Evolutionary conservation across 2,797 vertebrate species (phyloP).

Genomic region (Molossus alvarezi): DNA sequence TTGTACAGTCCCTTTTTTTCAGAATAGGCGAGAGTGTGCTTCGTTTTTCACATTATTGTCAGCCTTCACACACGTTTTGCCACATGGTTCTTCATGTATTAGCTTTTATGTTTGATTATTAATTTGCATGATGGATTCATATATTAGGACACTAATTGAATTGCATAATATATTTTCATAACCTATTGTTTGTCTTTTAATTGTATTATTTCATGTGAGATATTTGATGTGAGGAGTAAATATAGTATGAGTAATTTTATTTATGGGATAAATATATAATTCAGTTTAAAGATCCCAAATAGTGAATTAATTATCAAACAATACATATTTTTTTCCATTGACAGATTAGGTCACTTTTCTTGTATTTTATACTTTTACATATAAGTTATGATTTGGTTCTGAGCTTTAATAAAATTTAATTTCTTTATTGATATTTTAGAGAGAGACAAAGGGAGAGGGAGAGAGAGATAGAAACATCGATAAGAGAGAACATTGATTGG

Average conservation of each 20-base stretch:
- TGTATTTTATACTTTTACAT: background rate
- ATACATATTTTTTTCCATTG: background rate
- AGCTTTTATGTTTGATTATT: background rate
- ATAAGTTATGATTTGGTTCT: constrained; percentile 12
- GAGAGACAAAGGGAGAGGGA: too few relatives aligned
- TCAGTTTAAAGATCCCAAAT: background rate
- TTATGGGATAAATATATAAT: background rate
- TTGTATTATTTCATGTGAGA: constrained; percentile 1
- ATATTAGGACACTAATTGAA: background rate
- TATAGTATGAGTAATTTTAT: background rate
- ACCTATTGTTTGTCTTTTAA: background rate
- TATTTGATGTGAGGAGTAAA: constrained; percentile 12
- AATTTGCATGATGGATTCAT: background rate
- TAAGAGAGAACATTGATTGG: too few relatives aligned
- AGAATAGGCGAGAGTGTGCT: background rate
- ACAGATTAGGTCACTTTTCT: background rate
- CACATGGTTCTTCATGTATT: background rate
- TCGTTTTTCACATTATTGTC: constrained; percentile 36
- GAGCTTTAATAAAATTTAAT: background rate
- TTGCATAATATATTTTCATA: constrained; percentile 35
- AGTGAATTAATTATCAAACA: constrained; percentile 27
- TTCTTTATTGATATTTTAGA: too few relatives aligned
- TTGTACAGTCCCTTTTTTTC: constrained; percentile 1
- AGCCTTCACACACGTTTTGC: background rate
- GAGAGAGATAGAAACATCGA: too few relatives aligned